These are phyloP conservation scores for Coregonus ussuriensis DNA, from an alignment of 2,797 vertebrate species.

Conservation along the genomic window DNA sequence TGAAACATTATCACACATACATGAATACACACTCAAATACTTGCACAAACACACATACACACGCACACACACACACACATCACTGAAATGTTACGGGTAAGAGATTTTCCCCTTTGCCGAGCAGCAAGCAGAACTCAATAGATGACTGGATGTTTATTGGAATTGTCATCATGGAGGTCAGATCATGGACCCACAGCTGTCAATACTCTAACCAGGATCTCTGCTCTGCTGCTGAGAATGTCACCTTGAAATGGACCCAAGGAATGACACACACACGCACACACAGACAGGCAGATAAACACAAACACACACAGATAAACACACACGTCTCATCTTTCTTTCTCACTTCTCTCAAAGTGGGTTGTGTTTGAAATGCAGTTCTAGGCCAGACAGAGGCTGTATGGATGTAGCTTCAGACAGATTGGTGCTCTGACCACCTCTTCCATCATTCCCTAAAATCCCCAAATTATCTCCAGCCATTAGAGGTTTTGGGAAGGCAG, in stretches of 20 bases:
- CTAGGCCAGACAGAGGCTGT: neutral
- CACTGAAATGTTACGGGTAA: neutral
- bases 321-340: neutral
- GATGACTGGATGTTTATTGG: conserved; percentile 29
- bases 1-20: neutral
- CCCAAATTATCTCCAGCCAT: neutral
- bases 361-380: conserved; percentile 17
- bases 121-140: conserved; percentile 9
- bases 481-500: neutral
- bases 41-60: neutral
- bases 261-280: conserved; percentile 4
- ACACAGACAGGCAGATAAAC: neutral
- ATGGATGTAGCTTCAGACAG: neutral
- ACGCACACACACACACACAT: neutral
- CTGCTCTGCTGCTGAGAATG: conserved; percentile 8
- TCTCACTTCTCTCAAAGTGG: no score
- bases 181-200: conserved; percentile 21
- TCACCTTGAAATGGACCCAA: conserved; percentile 7
- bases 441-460: neutral
- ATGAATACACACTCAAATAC: conserved; percentile 10
- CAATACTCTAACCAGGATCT: conserved; percentile 31
- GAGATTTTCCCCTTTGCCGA: conserved; percentile 3
- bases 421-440: neutral
- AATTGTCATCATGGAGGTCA: conserved; percentile 24
- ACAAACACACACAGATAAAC: neutral